A percentile compares a stretch with the other conserved stretches of the same genome.
Conservation (phyloP, 2,888 invertebrate species). For the Desoria tigrina region DNA sequence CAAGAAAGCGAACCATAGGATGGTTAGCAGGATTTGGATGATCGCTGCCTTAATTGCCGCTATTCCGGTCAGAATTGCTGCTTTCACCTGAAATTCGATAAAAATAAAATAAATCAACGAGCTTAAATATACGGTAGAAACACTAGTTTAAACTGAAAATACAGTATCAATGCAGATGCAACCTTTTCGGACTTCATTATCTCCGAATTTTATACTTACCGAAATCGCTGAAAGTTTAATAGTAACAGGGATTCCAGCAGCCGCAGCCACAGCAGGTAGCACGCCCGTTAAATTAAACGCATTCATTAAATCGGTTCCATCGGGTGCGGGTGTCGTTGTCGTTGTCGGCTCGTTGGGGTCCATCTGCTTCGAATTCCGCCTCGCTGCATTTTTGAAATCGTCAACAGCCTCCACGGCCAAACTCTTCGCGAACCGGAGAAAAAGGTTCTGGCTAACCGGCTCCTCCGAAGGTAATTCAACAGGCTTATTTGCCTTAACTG, state of each 20-base stretch:
- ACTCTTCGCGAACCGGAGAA: slow-evolving; percentile 34
- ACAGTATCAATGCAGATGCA: too few species aligned
- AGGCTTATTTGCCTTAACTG: too few species aligned
- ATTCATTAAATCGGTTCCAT: not conserved
- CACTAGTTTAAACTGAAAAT: too few species aligned
- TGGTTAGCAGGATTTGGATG: slow-evolving; percentile 24
- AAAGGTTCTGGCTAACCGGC: slow-evolving; percentile 22
- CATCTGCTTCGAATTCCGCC: slow-evolving; percentile 30
- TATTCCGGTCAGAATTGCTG: slow-evolving; percentile 41
- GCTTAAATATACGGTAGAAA: too few species aligned
- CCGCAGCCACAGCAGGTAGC: not conserved
- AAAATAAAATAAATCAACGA: too few species aligned
- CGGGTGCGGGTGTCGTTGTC: not conserved
- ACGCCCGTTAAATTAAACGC: too few species aligned
- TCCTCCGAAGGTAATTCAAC: not conserved
- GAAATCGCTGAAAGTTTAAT: not conserved
- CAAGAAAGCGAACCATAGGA: slow-evolving; percentile 33
- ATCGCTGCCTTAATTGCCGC: slow-evolving; percentile 46
- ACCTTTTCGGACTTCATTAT: too few species aligned
- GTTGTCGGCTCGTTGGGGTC: not conserved
- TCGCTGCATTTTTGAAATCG: slow-evolving; percentile 31
- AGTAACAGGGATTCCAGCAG: not conserved
- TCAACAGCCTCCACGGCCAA: slow-evolving; percentile 28
- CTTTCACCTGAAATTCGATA: slow-evolving; percentile 41
- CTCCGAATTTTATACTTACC: not conserved